Base-by-base conservation (phyloP, 2,113 vertebrate species). In the Aix galericulata region DNA sequence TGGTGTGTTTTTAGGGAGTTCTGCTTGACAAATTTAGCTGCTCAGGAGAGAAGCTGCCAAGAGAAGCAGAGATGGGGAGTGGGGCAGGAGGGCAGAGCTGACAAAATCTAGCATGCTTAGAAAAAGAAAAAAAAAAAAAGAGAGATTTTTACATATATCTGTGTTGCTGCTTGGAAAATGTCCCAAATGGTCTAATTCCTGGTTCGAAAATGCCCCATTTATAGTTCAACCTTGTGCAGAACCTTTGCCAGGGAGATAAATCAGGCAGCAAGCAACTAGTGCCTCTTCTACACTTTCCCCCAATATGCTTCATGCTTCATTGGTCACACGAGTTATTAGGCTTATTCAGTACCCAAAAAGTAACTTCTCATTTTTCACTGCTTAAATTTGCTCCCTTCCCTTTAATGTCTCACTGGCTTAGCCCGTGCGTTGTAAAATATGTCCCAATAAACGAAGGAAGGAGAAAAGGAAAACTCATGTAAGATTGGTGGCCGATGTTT, bases 401-500 rank as follows among this genome's bases (percentile, higher is more conserved):
- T 88, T 79, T 75, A 91, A 95, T 50, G 9, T 92, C 84, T 95
- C 1, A 1, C 48, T 79, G 68, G 90, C 75, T 88, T 53, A 32
- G 68, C 66, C 93, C 46, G 68, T 91, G 83, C 62, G 88, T 96
- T 91, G 91, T 95, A 97, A 98, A 96, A 96, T 93, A 97, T 23
- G 36, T 81, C 82, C 63, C 38, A 82, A 96, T 97, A 97, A 98
- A 94, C 60, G 79, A 96, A 94, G 94, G 91, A 96, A 96, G 80
- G 63, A 91, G 88, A 64, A 78, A 91, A 86, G 64, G 76, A 94
- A 95, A 95, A 79, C 71, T 79, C 2, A 2, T 2, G 18, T 74
- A 68, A 88, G 95, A 92, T 94, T 92, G 88, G 96, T 97, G 96
- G 95, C 96, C 86, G 91, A 91, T 93, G 94, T 96, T 97, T 95